Conservation (phyloP, 2,888 invertebrate species). For the Acanthoscelides obtectus region DNA sequence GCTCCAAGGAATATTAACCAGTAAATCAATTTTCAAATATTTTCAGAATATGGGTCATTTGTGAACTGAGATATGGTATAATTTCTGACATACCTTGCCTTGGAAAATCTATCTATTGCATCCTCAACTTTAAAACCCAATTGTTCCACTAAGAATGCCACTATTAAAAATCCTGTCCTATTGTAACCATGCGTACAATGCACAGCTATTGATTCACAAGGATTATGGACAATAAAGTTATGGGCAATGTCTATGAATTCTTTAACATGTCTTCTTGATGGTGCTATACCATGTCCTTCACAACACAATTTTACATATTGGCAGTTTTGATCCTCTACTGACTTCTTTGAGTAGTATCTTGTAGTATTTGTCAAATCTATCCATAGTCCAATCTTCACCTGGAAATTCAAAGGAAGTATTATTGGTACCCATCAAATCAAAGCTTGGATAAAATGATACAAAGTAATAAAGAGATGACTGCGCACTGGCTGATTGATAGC, state of each 20-base stretch:
- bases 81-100: background rate
- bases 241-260: slow-evolving; percentile 79
- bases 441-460: too few species aligned
- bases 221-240: slow-evolving; percentile 72
- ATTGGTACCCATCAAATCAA: too few species aligned
- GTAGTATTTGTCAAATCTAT: slow-evolving; percentile 94
- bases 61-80: background rate
- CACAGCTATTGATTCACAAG: slow-evolving; percentile 73
- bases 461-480: too few species aligned
- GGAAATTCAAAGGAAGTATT: slow-evolving; percentile 7
- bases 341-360: slow-evolving; percentile 80
- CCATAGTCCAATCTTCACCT: slow-evolving; percentile 90
- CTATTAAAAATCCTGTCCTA: slow-evolving; percentile 92
- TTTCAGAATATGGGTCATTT: too few species aligned
- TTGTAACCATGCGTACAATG: slow-evolving; percentile 99
- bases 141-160: slow-evolving; percentile 83
- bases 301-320: slow-evolving; percentile 87
- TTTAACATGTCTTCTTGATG: slow-evolving; percentile 74
- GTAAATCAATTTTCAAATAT: too few species aligned
- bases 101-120: slow-evolving; percentile 46
- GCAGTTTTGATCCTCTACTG: slow-evolving; percentile 70
- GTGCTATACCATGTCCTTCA: slow-evolving; percentile 89
- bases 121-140: slow-evolving; percentile 79
- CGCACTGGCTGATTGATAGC: too few species aligned
- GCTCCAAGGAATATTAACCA: too few species aligned